Base-by-base conservation (phyloP, 1,140 invertebrate species). In the Lineus longissimus region DNA sequence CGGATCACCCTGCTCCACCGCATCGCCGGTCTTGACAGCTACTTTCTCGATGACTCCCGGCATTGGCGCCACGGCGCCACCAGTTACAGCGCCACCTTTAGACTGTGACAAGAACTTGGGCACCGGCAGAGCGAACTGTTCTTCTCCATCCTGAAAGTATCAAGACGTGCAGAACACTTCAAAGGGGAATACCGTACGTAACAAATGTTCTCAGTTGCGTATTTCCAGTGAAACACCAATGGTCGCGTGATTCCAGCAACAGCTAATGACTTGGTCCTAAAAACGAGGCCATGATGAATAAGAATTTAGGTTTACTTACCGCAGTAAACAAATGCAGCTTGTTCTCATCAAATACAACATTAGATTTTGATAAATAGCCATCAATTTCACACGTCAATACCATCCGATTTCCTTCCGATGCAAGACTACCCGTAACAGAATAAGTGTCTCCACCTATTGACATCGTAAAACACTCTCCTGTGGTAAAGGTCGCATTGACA, bases 21-120 rank as follows among this genome's bases (percentile, higher is more conserved):
- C 60, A 69, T 92, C 87, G 2, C 93, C 94, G 22, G 85, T 81
- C 62, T 87, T 86, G 0, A 98, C 92, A 22, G 92, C 83, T 40
- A 99, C 83, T 81, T 94, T 94, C 69, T 98, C 94, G 22, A 99
- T 84, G 17, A 97, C 88, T 17, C 97, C 97, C 0, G 96, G 95
- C 88, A 98, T 98, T 6, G 97, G 95, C 25, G 95, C 91, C 17
- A 89, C 77, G 2, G 90, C 89, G 64, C 84, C 87, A 63, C 83
- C 84, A n/a, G 65, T 60, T 25, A 63, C 68, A 2, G 63, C 64
- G 25, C 40, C 62, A 1, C 64, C 67, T 6, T 41, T 47, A 2
- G 43, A 59, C 11, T 68, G 61, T n/a, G 66, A 55, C 40, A 83
- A 62, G 66, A 79, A 85, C 64, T 83, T 81, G n/a, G 84, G 75